Conservation (phyloP, 2,113 vertebrate species). For the Oryctolagus cuniculus region mOryCun1.1 NC_091448.1:13295501-13296000, state of each 20-base stretch:
- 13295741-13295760: conserved; percentile 53
- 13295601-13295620: not conserved
- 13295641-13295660: not conserved
- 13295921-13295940: not conserved
- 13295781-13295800: not conserved
- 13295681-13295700: not conserved
- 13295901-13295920: conserved; percentile 45
- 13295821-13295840: not conserved
- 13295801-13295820: not conserved
- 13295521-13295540: conserved; percentile 4
- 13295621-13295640: not conserved
- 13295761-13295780: conserved; percentile 22
- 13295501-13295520: conserved; percentile 65
- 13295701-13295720: conserved; percentile 21
- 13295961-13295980: conserved; percentile 27
- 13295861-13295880: not conserved
- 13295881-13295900: conserved; percentile 38
- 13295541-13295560: conserved; percentile 6
- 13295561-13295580: conserved; percentile 6
- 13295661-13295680: not conserved
- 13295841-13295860: not conserved
- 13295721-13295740: not conserved
- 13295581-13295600: not conserved
- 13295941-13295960: not conserved
- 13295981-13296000: conserved; percentile 29